Base-by-base conservation (phyloP, 2,797 vertebrate species). In the Etheostoma nigrum region DNA sequence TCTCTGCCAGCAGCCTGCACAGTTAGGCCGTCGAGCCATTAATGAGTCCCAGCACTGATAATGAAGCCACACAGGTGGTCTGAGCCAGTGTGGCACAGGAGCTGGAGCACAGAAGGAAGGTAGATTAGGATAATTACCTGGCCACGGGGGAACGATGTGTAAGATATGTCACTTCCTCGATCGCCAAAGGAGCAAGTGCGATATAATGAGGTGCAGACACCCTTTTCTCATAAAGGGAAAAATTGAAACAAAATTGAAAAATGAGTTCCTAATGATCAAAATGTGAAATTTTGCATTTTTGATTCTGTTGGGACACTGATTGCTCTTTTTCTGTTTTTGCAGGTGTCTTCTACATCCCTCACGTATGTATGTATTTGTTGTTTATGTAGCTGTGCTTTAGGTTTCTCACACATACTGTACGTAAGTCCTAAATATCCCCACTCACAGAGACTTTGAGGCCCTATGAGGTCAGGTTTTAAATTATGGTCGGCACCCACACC, bases 381-480 rank as follows among this genome's bases (percentile, higher is more conserved):
- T 88, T 85, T 86, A 61, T 79, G 27, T 72, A 61, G 36, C 70
- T 67, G 67, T 65, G 66, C 45, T 72, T 71, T 52, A 47, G 77
- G 68, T 84, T 62, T 80, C 67, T 67, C 66, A 52, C 76, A 78
- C 76, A 53, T 63, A 68, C 71, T 79, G 82, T 88, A 86, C 87
- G 53, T 86, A 85, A 86, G 71, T 83, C 88, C 87, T 88, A 90
- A 91, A 93, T 88, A 90, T 89, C 74, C 83, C 74, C 85, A 84
- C 91, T 90, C 82, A 71, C 44, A 0, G 71, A 87, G 83, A 92
- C 95, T 96, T 95, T 95, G 95, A 96, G 94, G 94, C 88, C 92
- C 83, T 86, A 80, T 90, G 90, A 93, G 94, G 94, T 95, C 94
- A 95, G 90, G 89, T 94, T 95, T 94, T 88, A 94, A 95, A 95